phyloP scores from a whole-genome alignment of 2,888 invertebrate species.

The Oscheius myriophilus region DNA sequence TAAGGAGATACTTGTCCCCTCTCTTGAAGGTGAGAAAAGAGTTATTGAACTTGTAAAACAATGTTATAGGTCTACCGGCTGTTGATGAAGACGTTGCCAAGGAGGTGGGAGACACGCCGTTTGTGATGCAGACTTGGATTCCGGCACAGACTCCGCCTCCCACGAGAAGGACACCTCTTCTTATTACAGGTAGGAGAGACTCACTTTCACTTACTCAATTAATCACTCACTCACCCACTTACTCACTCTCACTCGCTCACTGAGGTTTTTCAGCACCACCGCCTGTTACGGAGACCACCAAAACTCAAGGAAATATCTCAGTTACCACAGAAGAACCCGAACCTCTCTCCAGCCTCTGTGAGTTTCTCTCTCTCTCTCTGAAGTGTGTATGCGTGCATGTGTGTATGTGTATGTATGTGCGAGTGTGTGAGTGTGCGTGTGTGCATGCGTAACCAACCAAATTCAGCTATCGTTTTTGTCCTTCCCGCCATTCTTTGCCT shows the following conservation, averaged over 20 bases:
- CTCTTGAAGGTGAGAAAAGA: slow-evolving; percentile 9
- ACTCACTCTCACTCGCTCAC: no score
- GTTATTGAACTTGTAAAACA: no score
- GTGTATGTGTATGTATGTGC: no score
- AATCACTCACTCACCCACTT: background rate
- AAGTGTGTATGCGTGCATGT: no score
- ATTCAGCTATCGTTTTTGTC: slow-evolving; percentile 50
- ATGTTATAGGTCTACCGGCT: background rate
- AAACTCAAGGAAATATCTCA: slow-evolving; percentile 6
- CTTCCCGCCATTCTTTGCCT: slow-evolving; percentile 39
- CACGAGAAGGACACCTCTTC: slow-evolving; percentile 11
- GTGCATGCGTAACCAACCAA: no score
- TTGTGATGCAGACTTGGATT: slow-evolving; percentile 55
- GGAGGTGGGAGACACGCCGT: slow-evolving; percentile 45
- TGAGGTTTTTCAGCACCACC: slow-evolving; percentile 1
- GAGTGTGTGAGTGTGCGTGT: no score
- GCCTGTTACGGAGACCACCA: background rate
- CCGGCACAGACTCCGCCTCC: slow-evolving; percentile 25
- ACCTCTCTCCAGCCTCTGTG: slow-evolving; percentile 14
- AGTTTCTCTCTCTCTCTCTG: slow-evolving; percentile 1
- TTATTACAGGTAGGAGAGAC: slow-evolving; percentile 17
- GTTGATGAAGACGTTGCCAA: slow-evolving; percentile 21
- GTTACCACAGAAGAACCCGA: slow-evolving; percentile 10
- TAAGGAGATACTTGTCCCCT: slow-evolving; percentile 27
- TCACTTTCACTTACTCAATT: background rate